Base-by-base conservation (phyloP, 2,888 invertebrate species). In the Allolobophora icterica region DNA sequence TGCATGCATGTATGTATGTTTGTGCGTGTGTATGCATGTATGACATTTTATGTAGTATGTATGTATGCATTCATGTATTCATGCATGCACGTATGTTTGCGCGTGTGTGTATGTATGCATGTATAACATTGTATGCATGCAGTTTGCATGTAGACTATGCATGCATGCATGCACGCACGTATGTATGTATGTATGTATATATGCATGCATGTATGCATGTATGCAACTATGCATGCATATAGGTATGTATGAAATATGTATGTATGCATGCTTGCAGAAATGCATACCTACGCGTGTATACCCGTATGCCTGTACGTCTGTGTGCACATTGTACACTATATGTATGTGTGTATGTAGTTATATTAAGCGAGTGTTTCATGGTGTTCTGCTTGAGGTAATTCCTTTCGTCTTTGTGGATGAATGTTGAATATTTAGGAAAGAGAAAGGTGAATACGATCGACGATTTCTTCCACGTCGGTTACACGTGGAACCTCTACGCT, bases 391-490 rank as follows among this genome's bases (percentile, higher is more conserved):
- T n/a, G 8, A 4, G n/a, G 1, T 24, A 24, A 8, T 52, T 21
- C 24, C 13, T 1, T 21, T 71, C 11, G 15, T 71, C 71, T 71
- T 30, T n/a, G n/a, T n/a, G 30, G 17, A 17, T 71, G 71, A 52
- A 21, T n/a, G n/a, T n/a, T 8, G 1, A n/a, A 30, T 45, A 15
- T 52, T 19, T 21, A 92, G 93, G 93, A 89, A 90, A 91, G 84
- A 91, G 92, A 83, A 93, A 93, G 90, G 93, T 93, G 91, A 93
- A 93, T 91, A 92, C 93, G 5, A 92, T 93, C 33, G 93, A 93
- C 89, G 92, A 92, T 38, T 93, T 92, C 91, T 94, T 92, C 92
- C 93, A 93, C 84, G 94, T 93, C 11, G 94, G 94, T 17, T 92
- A 92, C 91, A 94, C 93, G 19, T 92, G 91, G 91, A 94, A 94